Evolutionary conservation across 2,888 invertebrate species (phyloP), one percentile per base, ranked within the genome.

Genomic region (Sceliomorpha sp.): DNA sequence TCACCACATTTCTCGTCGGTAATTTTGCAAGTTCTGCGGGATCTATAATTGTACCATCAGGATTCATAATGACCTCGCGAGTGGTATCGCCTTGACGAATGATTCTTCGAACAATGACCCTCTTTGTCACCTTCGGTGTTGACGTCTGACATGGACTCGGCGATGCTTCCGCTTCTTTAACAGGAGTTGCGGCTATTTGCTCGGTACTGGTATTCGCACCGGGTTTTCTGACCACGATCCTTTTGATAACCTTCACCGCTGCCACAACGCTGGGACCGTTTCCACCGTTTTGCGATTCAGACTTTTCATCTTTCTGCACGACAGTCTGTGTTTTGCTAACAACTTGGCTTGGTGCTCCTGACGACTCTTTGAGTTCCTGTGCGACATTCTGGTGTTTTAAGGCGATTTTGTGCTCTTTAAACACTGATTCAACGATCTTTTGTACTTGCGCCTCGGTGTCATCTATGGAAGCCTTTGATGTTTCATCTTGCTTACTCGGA

Each of bases 401-500:
- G 8, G 88, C 85, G 37, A 88, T 87, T 50, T 88, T 88, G 59
- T 88, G 88, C 36, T 88, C 86, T 31, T 88, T 86, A 47, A 88
- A 87, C 1, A 87, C 87, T 2, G 86, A 85, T 0, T 87, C 87
- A 0, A 88, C 86, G 42, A 88, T 88, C 50, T 88, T 88, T 59
- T 87, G 88, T 12, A 88, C 88, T 53, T 88, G 86, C 0, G 83
- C 87, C 42, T 88, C 88, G 0, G 88, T 88, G 5, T 86, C 87
- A 34, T 88, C 87, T 0, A 77, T 56, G 4, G 68, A 66, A n/a
- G 53, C 29, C 29, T 73, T 76, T 2, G 45, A 20, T 2, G 8
- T 27, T n/a, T 67, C 70, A 2, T 60, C 53, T 48, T 62, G 26
- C 59, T 62, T 53, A 2, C 8, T 31, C 4, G 13, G 8, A 20